Base-by-base conservation (phyloP, 2,888 invertebrate species). In the Drosophila sordidula region DNA sequence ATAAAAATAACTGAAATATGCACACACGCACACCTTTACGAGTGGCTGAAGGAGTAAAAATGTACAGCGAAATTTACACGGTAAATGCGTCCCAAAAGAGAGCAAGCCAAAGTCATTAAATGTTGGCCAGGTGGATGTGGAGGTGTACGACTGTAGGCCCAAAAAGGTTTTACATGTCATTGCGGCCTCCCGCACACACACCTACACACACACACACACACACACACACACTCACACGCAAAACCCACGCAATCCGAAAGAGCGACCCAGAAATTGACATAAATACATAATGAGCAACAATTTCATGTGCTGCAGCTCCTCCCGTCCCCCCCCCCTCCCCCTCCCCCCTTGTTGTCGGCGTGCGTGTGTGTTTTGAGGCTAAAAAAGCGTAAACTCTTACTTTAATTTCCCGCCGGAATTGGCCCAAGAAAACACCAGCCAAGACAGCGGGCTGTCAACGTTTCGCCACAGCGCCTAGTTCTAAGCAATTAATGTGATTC, bases 101-200 rank as follows among this genome's bases (percentile, higher is more conserved):
- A 72, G 84, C 79, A 81, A 80, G 81, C 78, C 84, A 84, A 81
- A 84, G 84, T 84, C 84, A 87, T 84, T 87, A 84, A 84, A 87
- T 82, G 83, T 78, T 75, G 85, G 85, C 80, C 79, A 84, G 86
- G 74, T 86, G 67, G 56, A 50, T 42, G 46, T 16, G 44, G 8
- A 26, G 50, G 41, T 44, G 39, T 14, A 38, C 32, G 50, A 64
- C 72, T 68, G 66, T 78, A 78, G 86, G 75, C 78, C 70, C 78
- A 87, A 87, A 84, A 87, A 84, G 87, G 84, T 84, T 84, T 87
- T 84, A 87, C 84, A 84, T 87, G 84, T 84, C 84, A 72, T 83
- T 83, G 78, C 83, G 67, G 80, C 73, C 36, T 66, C 64, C 63
- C 70, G 49, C 64, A 66, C 69, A 18, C 57, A 61, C 49, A 71